Evolutionary conservation across 2,888 invertebrate genomes (phyloP).

Genomic region (Holacanthella duospinosa): DNA sequence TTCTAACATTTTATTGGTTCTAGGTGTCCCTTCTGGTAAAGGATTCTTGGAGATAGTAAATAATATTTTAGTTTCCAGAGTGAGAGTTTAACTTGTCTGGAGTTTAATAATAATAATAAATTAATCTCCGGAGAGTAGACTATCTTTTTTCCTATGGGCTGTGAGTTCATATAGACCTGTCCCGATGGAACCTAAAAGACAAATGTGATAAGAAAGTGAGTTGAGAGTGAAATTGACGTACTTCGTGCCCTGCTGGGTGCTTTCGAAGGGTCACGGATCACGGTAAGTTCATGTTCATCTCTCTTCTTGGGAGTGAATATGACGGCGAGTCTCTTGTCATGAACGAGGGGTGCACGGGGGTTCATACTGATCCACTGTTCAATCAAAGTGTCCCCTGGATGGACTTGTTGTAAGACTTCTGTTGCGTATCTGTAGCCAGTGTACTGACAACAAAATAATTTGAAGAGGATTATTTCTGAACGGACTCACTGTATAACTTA

Average conservation of each 20-base stretch:
- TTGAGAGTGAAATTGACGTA: background rate
- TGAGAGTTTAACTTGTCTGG: too few species aligned
- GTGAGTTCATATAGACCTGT: background rate
- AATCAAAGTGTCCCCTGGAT: background rate
- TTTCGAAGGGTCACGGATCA: background rate
- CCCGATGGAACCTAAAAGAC: background rate
- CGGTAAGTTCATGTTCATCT: background rate
- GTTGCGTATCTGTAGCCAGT: background rate
- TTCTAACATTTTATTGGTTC: conserved; percentile 3
- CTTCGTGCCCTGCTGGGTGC: background rate
- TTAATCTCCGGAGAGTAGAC: too few species aligned
- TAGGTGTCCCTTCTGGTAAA: conserved; percentile 40
- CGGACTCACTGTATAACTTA: too few species aligned
- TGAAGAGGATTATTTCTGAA: background rate
- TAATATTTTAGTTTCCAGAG: too few species aligned
- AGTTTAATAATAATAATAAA: too few species aligned
- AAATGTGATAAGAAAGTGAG: background rate
- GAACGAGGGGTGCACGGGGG: background rate
- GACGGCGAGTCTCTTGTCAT: too few species aligned
- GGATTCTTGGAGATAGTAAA: too few species aligned
- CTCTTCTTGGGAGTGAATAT: too few species aligned
- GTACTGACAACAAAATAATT: background rate
- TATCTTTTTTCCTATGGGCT: background rate
- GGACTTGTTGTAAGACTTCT: background rate
- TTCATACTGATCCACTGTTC: background rate